Conservation (phyloP, 1,140 invertebrate genomes). For the Tribolium castaneum region DNA sequence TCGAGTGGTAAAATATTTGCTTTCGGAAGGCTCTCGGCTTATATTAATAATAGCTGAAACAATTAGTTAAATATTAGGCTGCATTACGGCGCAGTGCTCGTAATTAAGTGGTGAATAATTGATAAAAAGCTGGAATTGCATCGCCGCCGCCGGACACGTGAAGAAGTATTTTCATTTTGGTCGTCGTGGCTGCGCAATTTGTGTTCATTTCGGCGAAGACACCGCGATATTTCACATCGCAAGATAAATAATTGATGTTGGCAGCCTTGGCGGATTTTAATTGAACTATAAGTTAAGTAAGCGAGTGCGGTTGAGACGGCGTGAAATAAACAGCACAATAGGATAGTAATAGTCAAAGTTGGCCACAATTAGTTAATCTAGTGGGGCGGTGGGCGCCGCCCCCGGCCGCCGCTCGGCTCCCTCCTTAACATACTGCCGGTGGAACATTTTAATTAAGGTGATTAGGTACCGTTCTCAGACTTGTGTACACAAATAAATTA, state of each 20-base stretch:
- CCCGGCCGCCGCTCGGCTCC: neutral
- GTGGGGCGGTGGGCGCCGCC: constrained; percentile 1
- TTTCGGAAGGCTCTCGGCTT: constrained; percentile 49
- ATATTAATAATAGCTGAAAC: constrained; percentile 62
- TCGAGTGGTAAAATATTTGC: constrained; percentile 19
- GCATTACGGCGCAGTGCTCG: constrained; percentile 56
- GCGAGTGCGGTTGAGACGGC: constrained; percentile 19
- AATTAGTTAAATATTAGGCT: constrained; percentile 63
- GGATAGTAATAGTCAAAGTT: constrained; percentile 53
- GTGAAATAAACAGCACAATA: constrained; percentile 53
- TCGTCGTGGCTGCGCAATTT: neutral
- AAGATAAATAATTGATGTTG: constrained; percentile 29
- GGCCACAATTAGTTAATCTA: constrained; percentile 53
- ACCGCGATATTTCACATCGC: neutral
- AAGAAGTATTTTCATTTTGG: constrained; percentile 36
- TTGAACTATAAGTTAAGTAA: constrained; percentile 35
- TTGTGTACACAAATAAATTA: constrained; percentile 64
- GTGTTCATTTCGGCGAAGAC: constrained; percentile 24
- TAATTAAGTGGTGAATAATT: constrained; percentile 47
- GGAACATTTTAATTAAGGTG: constrained; percentile 62
- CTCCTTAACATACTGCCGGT: constrained; percentile 35
- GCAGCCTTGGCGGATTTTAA: constrained; percentile 21
- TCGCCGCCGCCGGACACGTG: constrained; percentile 3
- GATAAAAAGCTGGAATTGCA: constrained; percentile 36
- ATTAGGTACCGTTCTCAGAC: constrained; percentile 59